Conservation (phyloP, 2,888 invertebrate species). For the Spilosoma lubricipeda region DNA sequence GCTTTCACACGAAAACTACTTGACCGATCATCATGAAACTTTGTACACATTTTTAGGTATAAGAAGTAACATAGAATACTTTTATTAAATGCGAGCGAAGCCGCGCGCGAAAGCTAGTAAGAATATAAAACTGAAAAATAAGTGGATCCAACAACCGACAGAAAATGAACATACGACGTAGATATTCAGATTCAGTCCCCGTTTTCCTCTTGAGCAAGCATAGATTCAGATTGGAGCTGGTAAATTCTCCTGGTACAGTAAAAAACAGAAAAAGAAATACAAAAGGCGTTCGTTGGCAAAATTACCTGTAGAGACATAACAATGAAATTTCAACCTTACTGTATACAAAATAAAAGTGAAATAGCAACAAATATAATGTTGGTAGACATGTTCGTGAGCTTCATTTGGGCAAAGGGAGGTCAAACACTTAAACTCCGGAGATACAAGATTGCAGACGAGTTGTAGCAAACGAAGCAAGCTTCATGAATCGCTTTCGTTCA, state of each 20-base stretch:
- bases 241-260: slow-evolving; percentile 74
- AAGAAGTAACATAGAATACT: too few relatives aligned
- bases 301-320: slow-evolving; percentile 50
- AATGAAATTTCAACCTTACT: slow-evolving; percentile 60
- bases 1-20: too few relatives aligned
- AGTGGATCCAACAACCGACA: slow-evolving; percentile 37
- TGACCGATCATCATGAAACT: too few relatives aligned
- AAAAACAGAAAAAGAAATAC: slow-evolving; percentile 80
- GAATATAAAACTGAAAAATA: slow-evolving; percentile 22
- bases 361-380: slow-evolving; percentile 57
- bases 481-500: slow-evolving; percentile 78
- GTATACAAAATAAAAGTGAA: slow-evolving; percentile 56
- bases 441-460: slow-evolving; percentile 82
- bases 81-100: too few relatives aligned
- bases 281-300: slow-evolving; percentile 71
- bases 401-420: slow-evolving; percentile 82
- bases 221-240: slow-evolving; percentile 76
- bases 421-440: slow-evolving; percentile 82
- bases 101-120: too few relatives aligned
- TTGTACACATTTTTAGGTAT: too few relatives aligned
- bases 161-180: slow-evolving; percentile 57
- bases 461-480: slow-evolving; percentile 80
- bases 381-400: slow-evolving; percentile 74
- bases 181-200: slow-evolving; percentile 56
- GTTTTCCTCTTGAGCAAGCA: slow-evolving; percentile 66